A percentile compares a stretch with the other conserved stretches of the same genome.
phyloP scores from a whole-genome alignment of 1,140 invertebrate genomes.

The Marisa cornuarietis region DNA sequence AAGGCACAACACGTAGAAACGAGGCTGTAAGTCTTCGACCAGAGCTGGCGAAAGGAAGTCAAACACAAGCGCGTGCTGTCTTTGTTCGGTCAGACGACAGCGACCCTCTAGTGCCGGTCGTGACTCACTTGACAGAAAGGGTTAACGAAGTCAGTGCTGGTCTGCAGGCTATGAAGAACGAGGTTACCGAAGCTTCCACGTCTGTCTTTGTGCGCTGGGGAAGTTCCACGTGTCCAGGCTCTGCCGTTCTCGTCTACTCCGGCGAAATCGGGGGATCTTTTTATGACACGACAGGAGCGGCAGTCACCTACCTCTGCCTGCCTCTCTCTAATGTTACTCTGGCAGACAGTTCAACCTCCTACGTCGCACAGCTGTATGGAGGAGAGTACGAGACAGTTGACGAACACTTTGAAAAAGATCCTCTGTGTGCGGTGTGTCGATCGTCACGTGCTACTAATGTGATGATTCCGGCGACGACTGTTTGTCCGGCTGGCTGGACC shows the following conservation, averaged over 20 bases:
- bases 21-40: too few species aligned
- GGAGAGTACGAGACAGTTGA: background rate
- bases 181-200: too few species aligned
- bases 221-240: background rate
- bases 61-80: background rate
- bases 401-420: background rate
- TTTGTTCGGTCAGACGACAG: background rate
- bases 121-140: background rate
- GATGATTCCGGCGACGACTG: conserved; percentile 43
- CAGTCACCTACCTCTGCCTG: background rate
- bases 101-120: background rate
- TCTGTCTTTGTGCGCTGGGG: background rate
- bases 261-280: background rate
- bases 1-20: too few species aligned
- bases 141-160: background rate
- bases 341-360: background rate
- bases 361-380: background rate
- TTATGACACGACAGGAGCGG: background rate
- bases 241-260: background rate
- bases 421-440: background rate
- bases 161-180: background rate
- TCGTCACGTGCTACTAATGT: background rate
- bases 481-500: conserved; percentile 39
- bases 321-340: background rate
- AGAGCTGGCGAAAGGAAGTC: too few species aligned